Base-by-base conservation (phyloP, 2,797 vertebrate genomes). In the Melanotaenia pygmaea region DNA sequence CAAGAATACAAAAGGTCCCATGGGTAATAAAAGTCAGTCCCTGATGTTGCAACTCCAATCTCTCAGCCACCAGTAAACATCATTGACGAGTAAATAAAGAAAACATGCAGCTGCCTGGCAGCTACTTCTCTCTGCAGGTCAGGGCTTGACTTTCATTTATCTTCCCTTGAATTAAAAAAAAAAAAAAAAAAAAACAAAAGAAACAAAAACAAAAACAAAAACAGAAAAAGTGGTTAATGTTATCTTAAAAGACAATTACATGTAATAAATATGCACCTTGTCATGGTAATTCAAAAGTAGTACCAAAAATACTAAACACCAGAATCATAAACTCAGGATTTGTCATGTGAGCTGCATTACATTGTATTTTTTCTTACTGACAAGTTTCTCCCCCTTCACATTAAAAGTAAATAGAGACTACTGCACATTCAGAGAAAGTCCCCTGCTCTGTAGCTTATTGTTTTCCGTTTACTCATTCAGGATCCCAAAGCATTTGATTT, bases 31-130 rank as follows among this genome's bases (percentile, higher is more conserved):
- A 87, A 77, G 71, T 80, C 80, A 64, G 60, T 62, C 75, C 73
- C 81, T 59, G 84, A 86, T 81, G 85, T 85, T 43, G 35, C 81
- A 80, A 69, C 86, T 88, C 84, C 87, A 88, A 87, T 92, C 84
- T 91, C 74, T 82, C 63, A 70, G 77, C 75, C 1, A 26, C 87
- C 82, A 76, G 81, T 84, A 88, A 89, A 91, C 79, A 71, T 83
- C 86, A 82, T 72, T 85, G 82, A 86, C 74, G 78, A 88, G 86
- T 91, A 86, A 90, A 91, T 88, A 85, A 92, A 91, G 82, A 69
- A 85, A 91, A 81, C 74, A 76, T 64, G 75, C 57, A 34, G 54
- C 22, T 11, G 22, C 57, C 37, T 0, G 5, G 37, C 61, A 34
- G 56, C 40, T 30, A 11, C 58, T 76, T 73, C 73, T 70, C 53